Percentiles rank a stretch among this genome's conserved stretches.
These are phyloP conservation scores for Rhabdornis inornatus DNA, from an alignment of 2,113 vertebrate genomes.

Conservation along the genomic window DNA sequence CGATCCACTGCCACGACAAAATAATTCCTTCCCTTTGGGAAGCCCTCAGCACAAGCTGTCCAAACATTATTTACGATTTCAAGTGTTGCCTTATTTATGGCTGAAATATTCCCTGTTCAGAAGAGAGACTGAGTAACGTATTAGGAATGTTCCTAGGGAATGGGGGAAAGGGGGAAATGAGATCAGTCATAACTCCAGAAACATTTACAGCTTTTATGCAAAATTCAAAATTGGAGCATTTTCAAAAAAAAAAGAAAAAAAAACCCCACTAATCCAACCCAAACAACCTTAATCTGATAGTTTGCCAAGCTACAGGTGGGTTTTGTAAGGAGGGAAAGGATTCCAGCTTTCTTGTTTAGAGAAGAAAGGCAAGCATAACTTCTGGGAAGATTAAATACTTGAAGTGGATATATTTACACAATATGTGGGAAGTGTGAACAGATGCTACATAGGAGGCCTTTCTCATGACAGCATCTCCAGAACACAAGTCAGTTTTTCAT, in stretches of 20 bases:
- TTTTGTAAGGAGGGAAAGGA: not conserved
- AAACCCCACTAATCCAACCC: not conserved
- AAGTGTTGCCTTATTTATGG: constrained; percentile 41
- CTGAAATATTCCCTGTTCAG: not conserved
- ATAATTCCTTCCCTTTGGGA: not conserved
- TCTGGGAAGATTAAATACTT: constrained; percentile 24
- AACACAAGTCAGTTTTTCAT: not conserved
- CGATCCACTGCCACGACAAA: not conserved
- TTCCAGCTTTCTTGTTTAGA: constrained; percentile 2
- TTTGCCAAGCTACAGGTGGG: constrained; percentile 32
- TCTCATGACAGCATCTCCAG: constrained; percentile 2
- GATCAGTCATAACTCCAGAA: constrained; percentile 2
- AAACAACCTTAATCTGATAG: not conserved
- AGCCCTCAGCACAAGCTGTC: not conserved
- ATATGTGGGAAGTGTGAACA: constrained; percentile 45
- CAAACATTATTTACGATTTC: constrained; percentile 8
- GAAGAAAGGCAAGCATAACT: constrained; percentile 9
- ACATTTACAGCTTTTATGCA: not conserved
- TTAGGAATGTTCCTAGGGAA: constrained; percentile 30
- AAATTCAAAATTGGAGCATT: not conserved
- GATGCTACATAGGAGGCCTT: constrained; percentile 29
- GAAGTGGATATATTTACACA: constrained; percentile 43
- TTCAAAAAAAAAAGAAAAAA: not conserved
- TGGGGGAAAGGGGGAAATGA: not conserved
- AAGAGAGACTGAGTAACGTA: not conserved